phyloP scores from a whole-genome alignment of 2,113 vertebrate species.

The Thomomys bottae region DNA sequence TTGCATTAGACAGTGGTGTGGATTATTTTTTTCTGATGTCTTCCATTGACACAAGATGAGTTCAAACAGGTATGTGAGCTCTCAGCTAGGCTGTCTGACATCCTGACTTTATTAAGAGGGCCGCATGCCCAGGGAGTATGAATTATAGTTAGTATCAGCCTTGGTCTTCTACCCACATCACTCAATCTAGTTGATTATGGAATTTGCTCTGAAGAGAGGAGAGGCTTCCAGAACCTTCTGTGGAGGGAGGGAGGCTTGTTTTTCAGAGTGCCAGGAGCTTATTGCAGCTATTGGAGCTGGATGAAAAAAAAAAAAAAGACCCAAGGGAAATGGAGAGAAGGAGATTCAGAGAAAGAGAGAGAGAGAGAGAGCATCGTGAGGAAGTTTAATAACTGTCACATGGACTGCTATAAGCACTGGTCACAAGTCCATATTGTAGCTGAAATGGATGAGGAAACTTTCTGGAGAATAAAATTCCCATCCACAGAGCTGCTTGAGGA shows the following conservation, averaged over 20 bases:
- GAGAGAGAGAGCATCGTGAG: conserved; percentile 30
- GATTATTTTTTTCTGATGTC: conserved; percentile 78
- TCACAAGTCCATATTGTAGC: not conserved
- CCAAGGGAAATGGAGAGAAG: not conserved
- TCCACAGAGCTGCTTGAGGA: not conserved
- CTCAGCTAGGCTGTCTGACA: conserved; percentile 84
- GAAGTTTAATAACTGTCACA: conserved; percentile 28
- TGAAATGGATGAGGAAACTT: conserved; percentile 57
- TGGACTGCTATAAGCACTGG: conserved; percentile 45
- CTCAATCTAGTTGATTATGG: conserved; percentile 86
- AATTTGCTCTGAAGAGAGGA: conserved; percentile 79
- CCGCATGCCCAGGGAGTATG: conserved; percentile 82
- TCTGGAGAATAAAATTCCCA: conserved; percentile 25
- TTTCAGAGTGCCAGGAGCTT: conserved; percentile 69
- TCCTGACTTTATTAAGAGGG: conserved; percentile 84
- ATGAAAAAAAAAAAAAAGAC: conserved; percentile 71
- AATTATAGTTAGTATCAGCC: conserved; percentile 86
- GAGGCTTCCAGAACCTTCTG: conserved; percentile 79
- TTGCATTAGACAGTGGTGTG: conserved; percentile 80
- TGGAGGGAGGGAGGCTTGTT: conserved; percentile 71
- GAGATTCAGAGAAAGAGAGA: conserved; percentile 27
- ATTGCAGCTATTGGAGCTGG: conserved; percentile 41
- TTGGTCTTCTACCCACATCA: conserved; percentile 85
- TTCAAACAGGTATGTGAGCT: conserved; percentile 87
- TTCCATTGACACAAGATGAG: conserved; percentile 84